Evolutionary conservation across 2,113 vertebrate species (phyloP).

Genomic region (Muntiacus muntjak): DNA sequence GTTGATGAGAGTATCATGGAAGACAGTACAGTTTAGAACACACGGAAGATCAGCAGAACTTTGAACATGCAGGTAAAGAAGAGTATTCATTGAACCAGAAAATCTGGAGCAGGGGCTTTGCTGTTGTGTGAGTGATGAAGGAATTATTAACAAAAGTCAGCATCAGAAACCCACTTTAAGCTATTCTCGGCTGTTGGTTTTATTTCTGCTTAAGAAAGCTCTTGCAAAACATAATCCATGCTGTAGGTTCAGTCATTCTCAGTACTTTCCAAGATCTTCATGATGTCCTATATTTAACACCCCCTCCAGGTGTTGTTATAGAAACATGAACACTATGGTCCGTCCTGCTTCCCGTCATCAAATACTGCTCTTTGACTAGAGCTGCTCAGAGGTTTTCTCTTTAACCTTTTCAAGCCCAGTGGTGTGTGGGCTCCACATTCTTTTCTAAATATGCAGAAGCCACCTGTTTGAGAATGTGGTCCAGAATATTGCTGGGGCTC

Average conservation of each 20-base stretch:
- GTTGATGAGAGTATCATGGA: background rate
- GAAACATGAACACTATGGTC: background rate
- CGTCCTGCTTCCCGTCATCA: background rate
- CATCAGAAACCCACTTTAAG: background rate
- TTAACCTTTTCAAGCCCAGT: slow-evolving; percentile 42
- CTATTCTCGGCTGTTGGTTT: background rate
- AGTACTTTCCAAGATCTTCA: background rate
- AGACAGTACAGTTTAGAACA: background rate
- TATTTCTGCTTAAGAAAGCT: background rate
- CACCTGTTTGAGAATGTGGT: slow-evolving; percentile 58
- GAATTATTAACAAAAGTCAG: background rate
- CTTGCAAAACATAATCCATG: background rate
- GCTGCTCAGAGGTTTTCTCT: background rate
- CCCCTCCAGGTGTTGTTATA: background rate
- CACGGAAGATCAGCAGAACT: background rate
- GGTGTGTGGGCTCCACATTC: slow-evolving; percentile 54
- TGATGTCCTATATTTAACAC: background rate
- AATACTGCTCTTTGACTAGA: background rate
- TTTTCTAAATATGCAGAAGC: slow-evolving; percentile 62
- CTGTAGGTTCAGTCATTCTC: background rate
- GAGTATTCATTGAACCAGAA: background rate
- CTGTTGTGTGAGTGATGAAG: background rate
- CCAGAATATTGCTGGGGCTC: slow-evolving; percentile 36
- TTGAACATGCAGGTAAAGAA: background rate
- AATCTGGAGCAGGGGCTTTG: background rate